Conservation (phyloP, 2,113 vertebrate genomes). For the Oxyruncus cristatus region DNA sequence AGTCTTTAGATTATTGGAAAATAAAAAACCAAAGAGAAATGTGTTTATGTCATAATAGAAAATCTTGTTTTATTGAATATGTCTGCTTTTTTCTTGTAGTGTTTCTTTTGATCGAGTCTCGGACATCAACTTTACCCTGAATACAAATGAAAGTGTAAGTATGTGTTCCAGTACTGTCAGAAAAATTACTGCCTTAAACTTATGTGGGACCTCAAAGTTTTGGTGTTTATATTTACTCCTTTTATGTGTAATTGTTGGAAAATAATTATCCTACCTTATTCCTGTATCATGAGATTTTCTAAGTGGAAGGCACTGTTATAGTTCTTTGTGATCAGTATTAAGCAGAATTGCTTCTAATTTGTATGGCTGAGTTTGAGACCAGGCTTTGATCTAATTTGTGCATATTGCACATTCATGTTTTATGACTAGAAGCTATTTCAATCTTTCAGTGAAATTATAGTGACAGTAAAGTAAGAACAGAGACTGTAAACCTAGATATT, state of each 20-base stretch:
- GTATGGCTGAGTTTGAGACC: background rate
- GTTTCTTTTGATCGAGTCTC: slow-evolving; percentile 99
- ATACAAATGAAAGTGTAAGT: slow-evolving; percentile 99
- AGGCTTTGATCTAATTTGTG: background rate
- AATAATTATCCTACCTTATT: background rate
- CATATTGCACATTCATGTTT: background rate
- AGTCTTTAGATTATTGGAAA: background rate
- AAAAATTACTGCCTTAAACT: background rate
- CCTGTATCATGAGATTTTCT: background rate
- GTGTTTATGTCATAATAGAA: background rate
- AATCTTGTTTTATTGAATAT: slow-evolving; percentile 9
- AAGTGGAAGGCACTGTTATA: background rate
- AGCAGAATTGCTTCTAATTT: background rate
- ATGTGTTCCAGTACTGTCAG: background rate
- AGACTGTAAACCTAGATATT: background rate
- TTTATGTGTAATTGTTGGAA: background rate
- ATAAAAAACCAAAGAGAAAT: background rate
- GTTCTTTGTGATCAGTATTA: background rate
- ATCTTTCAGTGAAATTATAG: background rate
- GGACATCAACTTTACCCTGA: slow-evolving; percentile 99
- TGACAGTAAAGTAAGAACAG: background rate
- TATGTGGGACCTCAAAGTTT: rapidly evolving
- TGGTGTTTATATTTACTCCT: background rate
- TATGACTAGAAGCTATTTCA: background rate
- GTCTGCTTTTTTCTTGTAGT: slow-evolving; percentile 75